A percentile compares a stretch with the other conserved stretches of the same genome.
Evolutionary conservation across 2,113 vertebrate genomes (phyloP).

Genomic region (Mastomys natalensis): DNA sequence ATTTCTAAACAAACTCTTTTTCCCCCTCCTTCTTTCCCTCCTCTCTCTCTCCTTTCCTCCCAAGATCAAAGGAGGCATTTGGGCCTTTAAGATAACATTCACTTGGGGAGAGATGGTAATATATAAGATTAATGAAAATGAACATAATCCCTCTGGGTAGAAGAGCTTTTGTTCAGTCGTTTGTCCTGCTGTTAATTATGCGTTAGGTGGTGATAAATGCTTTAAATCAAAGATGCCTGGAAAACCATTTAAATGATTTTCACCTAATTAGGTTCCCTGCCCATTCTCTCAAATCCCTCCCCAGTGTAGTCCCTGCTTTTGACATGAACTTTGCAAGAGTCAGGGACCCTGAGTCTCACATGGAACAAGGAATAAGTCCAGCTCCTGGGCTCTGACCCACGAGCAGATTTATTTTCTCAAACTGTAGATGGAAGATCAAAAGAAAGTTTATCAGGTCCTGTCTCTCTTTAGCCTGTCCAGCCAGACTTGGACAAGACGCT

Average conservation of each 20-base stretch:
- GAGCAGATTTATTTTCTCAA: constrained; percentile 74
- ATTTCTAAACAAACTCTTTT: constrained; percentile 57
- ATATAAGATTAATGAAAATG: constrained; percentile 81
- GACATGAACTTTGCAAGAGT: constrained; percentile 75
- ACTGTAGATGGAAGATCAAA: constrained; percentile 87
- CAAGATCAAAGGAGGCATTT: constrained; percentile 81
- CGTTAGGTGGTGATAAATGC: constrained; percentile 81
- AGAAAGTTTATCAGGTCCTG: constrained; percentile 88
- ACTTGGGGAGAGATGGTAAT: constrained; percentile 68
- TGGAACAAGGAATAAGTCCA: constrained; percentile 59
- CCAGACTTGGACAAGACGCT: constrained; percentile 84
- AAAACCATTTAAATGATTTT: constrained; percentile 84
- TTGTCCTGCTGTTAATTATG: constrained; percentile 80
- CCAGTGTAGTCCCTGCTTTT: constrained; percentile 71
- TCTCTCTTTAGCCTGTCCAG: constrained; percentile 85
- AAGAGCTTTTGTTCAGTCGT: constrained; percentile 71
- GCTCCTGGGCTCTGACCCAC: background rate
- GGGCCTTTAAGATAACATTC: constrained; percentile 82
- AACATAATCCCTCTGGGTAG: constrained; percentile 76
- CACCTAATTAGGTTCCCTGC: constrained; percentile 85
- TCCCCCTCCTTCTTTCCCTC: background rate
- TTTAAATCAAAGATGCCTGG: constrained; percentile 82
- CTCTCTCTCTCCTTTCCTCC: background rate
- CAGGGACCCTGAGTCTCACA: constrained; percentile 56
- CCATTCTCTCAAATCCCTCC: constrained; percentile 81